Conservation (phyloP, 2,113 vertebrate species). For the Setophaga kirtlandii region DNA sequence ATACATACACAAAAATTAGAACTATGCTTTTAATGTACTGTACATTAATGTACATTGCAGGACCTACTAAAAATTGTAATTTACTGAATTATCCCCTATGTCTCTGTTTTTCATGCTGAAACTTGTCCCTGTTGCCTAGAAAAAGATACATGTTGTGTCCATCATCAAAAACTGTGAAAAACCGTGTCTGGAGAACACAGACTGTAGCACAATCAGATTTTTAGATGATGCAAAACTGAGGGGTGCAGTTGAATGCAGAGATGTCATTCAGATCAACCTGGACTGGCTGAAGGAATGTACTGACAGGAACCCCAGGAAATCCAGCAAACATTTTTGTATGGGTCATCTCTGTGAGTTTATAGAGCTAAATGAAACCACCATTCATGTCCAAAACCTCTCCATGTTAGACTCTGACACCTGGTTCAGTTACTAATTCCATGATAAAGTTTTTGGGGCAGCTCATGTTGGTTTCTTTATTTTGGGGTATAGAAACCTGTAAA, state of each 20-base stretch:
- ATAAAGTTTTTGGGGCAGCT: neutral
- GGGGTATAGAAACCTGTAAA: neutral
- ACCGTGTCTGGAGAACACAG: neutral
- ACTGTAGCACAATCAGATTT: neutral
- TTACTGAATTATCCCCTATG: neutral
- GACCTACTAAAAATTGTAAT: conserved; percentile 20
- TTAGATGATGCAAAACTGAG: neutral
- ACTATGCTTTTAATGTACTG: neutral
- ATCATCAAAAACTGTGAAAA: neutral
- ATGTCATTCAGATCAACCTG: neutral
- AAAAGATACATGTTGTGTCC: neutral
- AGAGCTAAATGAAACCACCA: neutral
- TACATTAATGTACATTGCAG: neutral
- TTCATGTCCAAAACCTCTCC: neutral
- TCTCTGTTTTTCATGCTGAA: neutral
- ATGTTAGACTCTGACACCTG: neutral
- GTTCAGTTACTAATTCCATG: neutral
- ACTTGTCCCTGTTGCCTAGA: neutral
- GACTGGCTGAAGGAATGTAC: neutral
- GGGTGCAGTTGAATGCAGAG: neutral
- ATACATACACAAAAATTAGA: conserved; percentile 11
- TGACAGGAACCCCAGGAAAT: neutral
- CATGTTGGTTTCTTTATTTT: neutral
- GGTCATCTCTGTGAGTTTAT: neutral
- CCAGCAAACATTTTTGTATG: neutral